Conservation (phyloP, 2,797 vertebrate species). For the Synanceia verrucosa region DNA sequence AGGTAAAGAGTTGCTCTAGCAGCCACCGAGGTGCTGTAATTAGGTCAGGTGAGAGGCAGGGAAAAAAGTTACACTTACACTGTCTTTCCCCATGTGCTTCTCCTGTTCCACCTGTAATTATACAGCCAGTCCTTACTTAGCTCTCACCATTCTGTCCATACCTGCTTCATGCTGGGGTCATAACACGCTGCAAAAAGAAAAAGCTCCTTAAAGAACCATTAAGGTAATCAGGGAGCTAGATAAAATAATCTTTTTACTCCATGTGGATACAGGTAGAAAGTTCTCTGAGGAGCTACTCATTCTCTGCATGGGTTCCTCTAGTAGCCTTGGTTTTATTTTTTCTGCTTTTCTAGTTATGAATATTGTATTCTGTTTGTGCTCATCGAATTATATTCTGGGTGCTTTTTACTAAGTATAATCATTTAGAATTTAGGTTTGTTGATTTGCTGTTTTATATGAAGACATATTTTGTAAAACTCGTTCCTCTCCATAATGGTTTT, state of each 20-base stretch:
- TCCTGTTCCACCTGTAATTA: background rate
- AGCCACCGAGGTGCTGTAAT: constrained; percentile 65
- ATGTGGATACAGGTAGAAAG: no score
- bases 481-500: background rate
- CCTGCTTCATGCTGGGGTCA: background rate
- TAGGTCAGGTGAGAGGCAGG: constrained; percentile 70
- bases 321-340: no score
- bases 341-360: no score
- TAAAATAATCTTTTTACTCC: background rate
- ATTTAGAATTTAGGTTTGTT: background rate
- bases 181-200: background rate
- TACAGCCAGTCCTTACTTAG: background rate
- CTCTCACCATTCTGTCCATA: background rate
- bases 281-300: no score
- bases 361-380: no score
- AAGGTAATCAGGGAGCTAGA: background rate
- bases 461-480: no score
- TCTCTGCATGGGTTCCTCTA: no score
- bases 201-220: background rate
- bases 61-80: constrained; percentile 66
- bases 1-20: constrained; percentile 52
- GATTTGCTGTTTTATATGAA: background rate
- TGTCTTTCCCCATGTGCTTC: constrained; percentile 11
- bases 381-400: background rate
- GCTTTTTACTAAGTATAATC: background rate